Base-by-base conservation (phyloP, 2,888 invertebrate species). In the Lamproptera curius region DNA sequence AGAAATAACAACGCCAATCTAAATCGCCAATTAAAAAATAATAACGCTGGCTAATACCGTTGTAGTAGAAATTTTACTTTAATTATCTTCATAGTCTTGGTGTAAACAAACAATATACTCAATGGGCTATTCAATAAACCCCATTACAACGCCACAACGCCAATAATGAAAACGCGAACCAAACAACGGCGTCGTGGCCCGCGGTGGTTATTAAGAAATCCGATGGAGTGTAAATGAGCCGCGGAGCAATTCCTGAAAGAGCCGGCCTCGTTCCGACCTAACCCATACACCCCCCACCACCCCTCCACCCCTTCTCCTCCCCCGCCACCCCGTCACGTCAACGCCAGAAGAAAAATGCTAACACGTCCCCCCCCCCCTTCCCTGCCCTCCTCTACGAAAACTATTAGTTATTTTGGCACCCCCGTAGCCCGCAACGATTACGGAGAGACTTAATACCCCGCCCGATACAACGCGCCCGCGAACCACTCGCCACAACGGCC, bases 331-430 rank as follows among this genome's bases (percentile, higher is more conserved):
- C 73, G 58, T 56, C 54, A 62, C 86, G 86, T 87, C 86, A 87
- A 76, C 75, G 76, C 63, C 86, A 87, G 86, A 87, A 87, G 86
- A 87, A 87, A 86, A 87, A 87, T 87, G 86, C 86, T 86, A 86
- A 87, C 86, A 86, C 86, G 83, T 84, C 86, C 85, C 86, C 80
- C 81, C 86, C n/a, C n/a, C n/a, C n/a, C n/a, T n/a, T n/a, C n/a
- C n/a, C n/a, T n/a, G n/a, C n/a, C n/a, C n/a, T n/a, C n/a, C n/a
- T n/a, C n/a, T n/a, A 80, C 84, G 79, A 80, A 85, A 87, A 87
- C 86, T 87, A 87, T 86, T 87, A 86, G 84, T 87, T 86, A 86
- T 85, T 86, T 87, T 83, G 86, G 86, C 86, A 84, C 86, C 86
- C 85, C 80, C 67, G 67, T 72, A 59, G 69, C 66, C 73, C 75